Evolutionary conservation across 1,140 invertebrate genomes (phyloP).

Genomic region (Leptinotarsa defecta): DNA sequence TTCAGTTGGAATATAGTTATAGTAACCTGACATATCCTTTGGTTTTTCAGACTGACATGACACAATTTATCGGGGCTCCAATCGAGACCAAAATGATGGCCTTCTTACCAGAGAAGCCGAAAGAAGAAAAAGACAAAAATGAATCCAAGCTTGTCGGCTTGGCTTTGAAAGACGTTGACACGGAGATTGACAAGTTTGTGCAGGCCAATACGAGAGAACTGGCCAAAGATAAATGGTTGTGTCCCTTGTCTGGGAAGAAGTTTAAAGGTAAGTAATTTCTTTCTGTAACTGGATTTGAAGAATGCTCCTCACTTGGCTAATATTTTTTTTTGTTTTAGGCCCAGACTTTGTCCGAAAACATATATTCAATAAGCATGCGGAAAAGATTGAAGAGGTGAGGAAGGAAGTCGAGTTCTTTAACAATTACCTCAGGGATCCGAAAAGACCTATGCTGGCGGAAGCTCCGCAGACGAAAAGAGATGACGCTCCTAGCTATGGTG

Average conservation of each 20-base stretch:
- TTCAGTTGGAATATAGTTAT: background rate
- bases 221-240: slow-evolving; percentile 97
- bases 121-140: slow-evolving; percentile 51
- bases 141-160: slow-evolving; percentile 57
- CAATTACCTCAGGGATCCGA: slow-evolving; percentile 94
- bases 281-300: background rate
- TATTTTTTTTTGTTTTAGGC: slow-evolving; percentile 53
- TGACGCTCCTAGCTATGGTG: slow-evolving; percentile 59
- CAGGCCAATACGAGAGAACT: slow-evolving; percentile 93
- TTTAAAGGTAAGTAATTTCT: slow-evolving; percentile 75
- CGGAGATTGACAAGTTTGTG: slow-evolving; percentile 94
- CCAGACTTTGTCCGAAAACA: slow-evolving; percentile 99
- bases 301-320: background rate
- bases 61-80: slow-evolving; percentile 51
- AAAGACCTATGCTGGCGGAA: slow-evolving; percentile 91
- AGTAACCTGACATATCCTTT: background rate
- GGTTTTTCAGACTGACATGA: slow-evolving; percentile 50
- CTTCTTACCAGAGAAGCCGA: slow-evolving; percentile 72
- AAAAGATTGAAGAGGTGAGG: slow-evolving; percentile 96
- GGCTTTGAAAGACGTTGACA: slow-evolving; percentile 78
- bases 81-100: slow-evolving; percentile 84
- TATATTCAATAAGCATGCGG: slow-evolving; percentile 95
- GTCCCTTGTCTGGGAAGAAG: slow-evolving; percentile 97
- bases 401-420: slow-evolving; percentile 98
- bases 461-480: slow-evolving; percentile 65